Evolutionary conservation across 1,140 invertebrate species (phyloP).

Genomic region (Nymphalis io): DNA sequence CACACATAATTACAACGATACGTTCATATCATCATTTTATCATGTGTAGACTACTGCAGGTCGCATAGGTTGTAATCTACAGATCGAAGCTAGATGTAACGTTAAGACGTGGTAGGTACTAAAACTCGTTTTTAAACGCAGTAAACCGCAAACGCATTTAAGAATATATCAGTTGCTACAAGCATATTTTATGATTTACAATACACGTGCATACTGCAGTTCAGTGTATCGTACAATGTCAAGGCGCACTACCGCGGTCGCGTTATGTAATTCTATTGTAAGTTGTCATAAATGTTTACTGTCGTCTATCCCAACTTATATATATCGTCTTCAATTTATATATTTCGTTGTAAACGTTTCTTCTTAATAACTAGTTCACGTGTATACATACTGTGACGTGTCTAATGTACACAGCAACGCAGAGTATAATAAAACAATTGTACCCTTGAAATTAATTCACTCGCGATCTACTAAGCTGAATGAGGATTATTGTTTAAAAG

Average conservation of each 20-base stretch:
- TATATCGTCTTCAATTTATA: neutral
- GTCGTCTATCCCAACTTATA: constrained; percentile 13
- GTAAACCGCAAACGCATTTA: neutral
- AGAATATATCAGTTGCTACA: constrained; percentile 26
- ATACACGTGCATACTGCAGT: constrained; percentile 61
- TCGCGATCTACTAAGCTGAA: constrained; percentile 16
- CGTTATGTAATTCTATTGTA: constrained; percentile 73
- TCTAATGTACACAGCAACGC: neutral
- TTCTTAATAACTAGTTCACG: neutral
- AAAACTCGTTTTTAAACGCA: neutral
- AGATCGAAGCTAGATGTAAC: too few relatives aligned
- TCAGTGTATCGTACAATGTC: constrained; percentile 73
- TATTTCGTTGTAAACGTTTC: neutral
- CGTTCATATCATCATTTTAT: too few relatives aligned
- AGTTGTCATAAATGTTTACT: constrained; percentile 68
- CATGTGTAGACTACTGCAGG: too few relatives aligned
- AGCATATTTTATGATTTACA: constrained; percentile 60
- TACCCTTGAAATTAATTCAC: constrained; percentile 49
- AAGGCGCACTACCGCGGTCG: constrained; percentile 59
- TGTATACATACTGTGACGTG: neutral
- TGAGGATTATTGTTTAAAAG: constrained; percentile 26
- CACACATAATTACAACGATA: too few relatives aligned
- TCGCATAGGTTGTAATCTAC: too few relatives aligned
- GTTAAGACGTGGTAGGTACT: too few relatives aligned
- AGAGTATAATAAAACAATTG: constrained; percentile 43